phyloP scores from a whole-genome alignment of 1,140 invertebrate species.

The Rhysida immarginata region DNA sequence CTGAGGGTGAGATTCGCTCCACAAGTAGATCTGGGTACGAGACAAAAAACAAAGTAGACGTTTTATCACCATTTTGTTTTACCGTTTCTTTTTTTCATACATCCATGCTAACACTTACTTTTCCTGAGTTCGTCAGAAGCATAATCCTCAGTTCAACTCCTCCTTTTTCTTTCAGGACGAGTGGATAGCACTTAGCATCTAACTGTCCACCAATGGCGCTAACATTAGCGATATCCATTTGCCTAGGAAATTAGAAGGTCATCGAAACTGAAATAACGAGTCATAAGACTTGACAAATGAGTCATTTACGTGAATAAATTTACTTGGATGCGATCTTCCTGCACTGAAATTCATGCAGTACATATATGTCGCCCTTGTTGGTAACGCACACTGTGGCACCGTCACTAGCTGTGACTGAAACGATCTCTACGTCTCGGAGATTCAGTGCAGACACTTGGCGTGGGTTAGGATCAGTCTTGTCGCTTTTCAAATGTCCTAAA shows the following conservation, averaged over 20 bases:
- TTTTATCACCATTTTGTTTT: neutral
- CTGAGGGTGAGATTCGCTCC: constrained; percentile 15
- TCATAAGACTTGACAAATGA: too few species aligned
- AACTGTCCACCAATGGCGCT: constrained; percentile 37
- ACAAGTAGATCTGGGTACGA: constrained; percentile 4
- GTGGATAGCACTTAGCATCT: constrained; percentile 28
- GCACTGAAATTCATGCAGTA: constrained; percentile 50
- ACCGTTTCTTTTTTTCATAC: neutral
- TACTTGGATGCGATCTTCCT: constrained; percentile 48
- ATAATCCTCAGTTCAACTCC: constrained; percentile 39
- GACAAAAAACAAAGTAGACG: constrained; percentile 1
- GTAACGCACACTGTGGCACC: constrained; percentile 50
- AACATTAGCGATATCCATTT: constrained; percentile 33
- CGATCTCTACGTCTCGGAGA: constrained; percentile 25
- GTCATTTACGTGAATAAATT: too few species aligned
- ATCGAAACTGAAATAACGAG: too few species aligned
- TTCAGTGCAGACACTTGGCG: constrained; percentile 29
- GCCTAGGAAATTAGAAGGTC: too few species aligned
- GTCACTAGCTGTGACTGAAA: constrained; percentile 41
- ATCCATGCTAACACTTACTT: constrained; percentile 27
- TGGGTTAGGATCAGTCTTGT: constrained; percentile 20
- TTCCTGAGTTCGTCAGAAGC: constrained; percentile 41
- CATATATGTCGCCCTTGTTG: constrained; percentile 46
- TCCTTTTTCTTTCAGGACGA: constrained; percentile 32
- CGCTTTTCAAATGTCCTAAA: constrained; percentile 28